A percentile compares a stretch with the other conserved stretches of the same genome.
Evolutionary conservation across 2,113 vertebrate genomes (phyloP).

Genomic region (Takifugu flavidus): DNA sequence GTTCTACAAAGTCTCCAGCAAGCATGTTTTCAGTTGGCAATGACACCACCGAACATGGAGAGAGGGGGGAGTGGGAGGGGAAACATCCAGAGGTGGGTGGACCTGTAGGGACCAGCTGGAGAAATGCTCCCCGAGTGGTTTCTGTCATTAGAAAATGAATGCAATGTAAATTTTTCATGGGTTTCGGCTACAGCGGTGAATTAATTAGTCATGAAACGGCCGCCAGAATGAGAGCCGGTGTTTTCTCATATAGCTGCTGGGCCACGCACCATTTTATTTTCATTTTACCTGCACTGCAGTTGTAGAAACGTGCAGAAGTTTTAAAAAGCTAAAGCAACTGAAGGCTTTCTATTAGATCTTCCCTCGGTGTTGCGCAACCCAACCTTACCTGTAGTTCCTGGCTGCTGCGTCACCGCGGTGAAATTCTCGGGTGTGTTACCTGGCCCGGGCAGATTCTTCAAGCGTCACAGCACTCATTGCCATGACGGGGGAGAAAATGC

Average conservation of each 20-base stretch:
- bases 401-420: slow-evolving; percentile 22
- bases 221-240: slow-evolving; percentile 3
- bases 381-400: neutral
- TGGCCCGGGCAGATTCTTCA: slow-evolving; percentile 61
- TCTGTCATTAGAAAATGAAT: neutral
- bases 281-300: too few relatives aligned
- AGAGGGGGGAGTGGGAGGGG: neutral
- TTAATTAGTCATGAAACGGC: slow-evolving; percentile 54
- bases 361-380: neutral
- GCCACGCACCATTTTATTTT: too few relatives aligned
- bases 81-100: too few relatives aligned
- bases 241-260: neutral
- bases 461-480: neutral
- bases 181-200: slow-evolving; percentile 47
- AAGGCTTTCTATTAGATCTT: neutral
- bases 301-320: too few relatives aligned
- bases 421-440: slow-evolving; percentile 52
- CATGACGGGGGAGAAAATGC: neutral
- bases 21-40: slow-evolving; percentile 7
- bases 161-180: slow-evolving; percentile 59
- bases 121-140: too few relatives aligned
- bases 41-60: neutral
- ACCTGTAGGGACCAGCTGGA: too few relatives aligned
- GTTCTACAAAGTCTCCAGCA: neutral
- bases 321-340: neutral